Evolutionary conservation across 2,888 invertebrate genomes (phyloP).

Genomic region (Bruchidius siliquastri): DNA sequence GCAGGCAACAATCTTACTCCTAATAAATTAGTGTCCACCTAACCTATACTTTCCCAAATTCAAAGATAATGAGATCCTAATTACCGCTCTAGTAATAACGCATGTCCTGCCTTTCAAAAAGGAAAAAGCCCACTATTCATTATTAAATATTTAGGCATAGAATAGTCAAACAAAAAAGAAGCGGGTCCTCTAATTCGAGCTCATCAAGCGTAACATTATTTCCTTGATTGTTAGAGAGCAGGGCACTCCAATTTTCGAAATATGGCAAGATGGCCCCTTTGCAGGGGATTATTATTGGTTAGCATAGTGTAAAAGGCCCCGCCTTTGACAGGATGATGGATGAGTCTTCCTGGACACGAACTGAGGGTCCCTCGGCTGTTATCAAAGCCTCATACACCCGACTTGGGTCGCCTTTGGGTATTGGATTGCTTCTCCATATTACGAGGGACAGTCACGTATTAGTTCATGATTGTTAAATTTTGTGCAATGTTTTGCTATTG

Average conservation of each 20-base stretch:
- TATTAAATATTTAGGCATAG: neutral
- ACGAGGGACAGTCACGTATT: no score
- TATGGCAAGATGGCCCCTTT: slow-evolving; percentile 54
- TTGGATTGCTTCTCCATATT: neutral
- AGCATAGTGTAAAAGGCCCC: slow-evolving; percentile 55
- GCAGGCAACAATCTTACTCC: neutral
- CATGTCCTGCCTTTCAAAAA: neutral
- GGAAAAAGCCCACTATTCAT: neutral
- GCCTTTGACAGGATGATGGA: slow-evolving; percentile 58
- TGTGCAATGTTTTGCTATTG: no score
- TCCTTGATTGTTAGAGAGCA: neutral
- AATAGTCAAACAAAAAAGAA: neutral
- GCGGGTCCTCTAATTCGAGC: neutral
- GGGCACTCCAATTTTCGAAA: slow-evolving; percentile 18
- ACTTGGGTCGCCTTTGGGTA: neutral
- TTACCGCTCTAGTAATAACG: neutral
- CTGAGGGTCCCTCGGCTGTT: slow-evolving; percentile 32
- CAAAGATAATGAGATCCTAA: neutral
- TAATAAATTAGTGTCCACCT: neutral
- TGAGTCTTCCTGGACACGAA: slow-evolving; percentile 47
- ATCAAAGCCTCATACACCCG: slow-evolving; percentile 19
- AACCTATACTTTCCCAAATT: neutral
- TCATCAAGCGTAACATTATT: neutral
- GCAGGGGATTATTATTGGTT: slow-evolving; percentile 56
- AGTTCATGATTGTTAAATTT: no score